Conservation (phyloP, 2,888 invertebrate genomes). For the Lymantria dispar region DNA sequence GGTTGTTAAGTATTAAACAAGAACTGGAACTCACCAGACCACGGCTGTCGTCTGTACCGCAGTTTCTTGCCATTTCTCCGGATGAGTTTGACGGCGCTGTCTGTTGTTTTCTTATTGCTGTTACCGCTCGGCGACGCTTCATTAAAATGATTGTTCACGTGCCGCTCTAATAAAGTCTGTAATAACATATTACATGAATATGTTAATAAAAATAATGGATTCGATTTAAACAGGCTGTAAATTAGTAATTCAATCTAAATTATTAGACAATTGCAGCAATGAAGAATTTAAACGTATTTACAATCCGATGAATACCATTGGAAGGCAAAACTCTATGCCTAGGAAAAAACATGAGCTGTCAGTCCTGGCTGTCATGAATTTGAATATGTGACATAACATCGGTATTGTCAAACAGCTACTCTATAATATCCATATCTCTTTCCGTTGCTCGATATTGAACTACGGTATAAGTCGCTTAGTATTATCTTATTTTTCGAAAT, state of each 20-base stretch:
- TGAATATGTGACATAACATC: no score
- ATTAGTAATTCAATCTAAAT: neutral
- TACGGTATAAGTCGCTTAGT: no score
- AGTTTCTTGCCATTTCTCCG: conserved; percentile 94
- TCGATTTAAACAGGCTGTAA: neutral
- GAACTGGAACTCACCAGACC: conserved; percentile 87
- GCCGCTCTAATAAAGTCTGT: conserved; percentile 92
- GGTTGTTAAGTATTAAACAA: neutral
- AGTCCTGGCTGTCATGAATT: no score
- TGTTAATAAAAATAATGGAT: neutral
- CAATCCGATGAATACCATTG: no score
- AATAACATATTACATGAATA: conserved; percentile 32
- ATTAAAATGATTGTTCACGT: conserved; percentile 96
- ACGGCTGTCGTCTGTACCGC: conserved; percentile 92
- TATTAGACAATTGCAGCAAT: neutral
- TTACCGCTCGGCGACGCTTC: conserved; percentile 83
- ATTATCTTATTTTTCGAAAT: no score
- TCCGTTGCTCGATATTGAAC: no score
- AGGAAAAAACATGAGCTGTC: no score
- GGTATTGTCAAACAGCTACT: no score
- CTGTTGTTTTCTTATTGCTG: conserved; percentile 86
- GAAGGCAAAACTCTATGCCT: no score
- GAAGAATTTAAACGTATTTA: no score
- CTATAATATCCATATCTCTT: no score
- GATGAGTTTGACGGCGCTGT: conserved; percentile 88